Conservation (phyloP, 2,113 vertebrate species). For the Epinephelus fuscoguttatus region DNA sequence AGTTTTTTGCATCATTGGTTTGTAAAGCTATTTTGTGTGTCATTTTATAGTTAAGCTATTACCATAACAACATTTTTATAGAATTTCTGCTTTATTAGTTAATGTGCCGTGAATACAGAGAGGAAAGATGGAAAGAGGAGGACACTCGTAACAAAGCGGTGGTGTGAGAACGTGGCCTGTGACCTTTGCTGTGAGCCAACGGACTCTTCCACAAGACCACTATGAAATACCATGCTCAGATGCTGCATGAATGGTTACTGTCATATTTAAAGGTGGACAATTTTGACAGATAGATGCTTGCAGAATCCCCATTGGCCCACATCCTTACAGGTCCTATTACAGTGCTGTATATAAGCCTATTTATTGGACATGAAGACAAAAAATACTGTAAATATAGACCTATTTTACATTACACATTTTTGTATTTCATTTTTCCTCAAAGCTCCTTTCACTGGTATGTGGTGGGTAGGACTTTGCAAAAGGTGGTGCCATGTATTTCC, state of each 20-base stretch:
- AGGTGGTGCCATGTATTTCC: too few species aligned
- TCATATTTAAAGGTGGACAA: not conserved
- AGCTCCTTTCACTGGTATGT: not conserved
- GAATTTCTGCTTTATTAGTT: constrained; percentile 26
- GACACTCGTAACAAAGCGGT: not conserved
- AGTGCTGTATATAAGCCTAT: not conserved
- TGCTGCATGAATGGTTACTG: not conserved
- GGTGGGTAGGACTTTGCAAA: not conserved
- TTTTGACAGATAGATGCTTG: not conserved
- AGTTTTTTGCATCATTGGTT: constrained; percentile 22
- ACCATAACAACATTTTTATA: constrained; percentile 23
- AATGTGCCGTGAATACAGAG: constrained; percentile 29
- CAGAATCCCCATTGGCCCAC: not conserved
- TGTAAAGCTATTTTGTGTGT: constrained; percentile 19
- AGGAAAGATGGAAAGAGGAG: not conserved
- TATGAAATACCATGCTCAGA: constrained; percentile 5
- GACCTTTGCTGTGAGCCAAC: constrained; percentile 20
- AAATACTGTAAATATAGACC: not conserved
- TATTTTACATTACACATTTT: not conserved
- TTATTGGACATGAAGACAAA: not conserved
- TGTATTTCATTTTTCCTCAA: not conserved
- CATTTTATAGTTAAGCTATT: constrained; percentile 30
- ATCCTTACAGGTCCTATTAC: not conserved
- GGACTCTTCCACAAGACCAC: not conserved
- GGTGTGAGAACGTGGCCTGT: not conserved